Base-by-base conservation (phyloP, 2,113 vertebrate species). In the Notothenia coriiceps region DNA sequence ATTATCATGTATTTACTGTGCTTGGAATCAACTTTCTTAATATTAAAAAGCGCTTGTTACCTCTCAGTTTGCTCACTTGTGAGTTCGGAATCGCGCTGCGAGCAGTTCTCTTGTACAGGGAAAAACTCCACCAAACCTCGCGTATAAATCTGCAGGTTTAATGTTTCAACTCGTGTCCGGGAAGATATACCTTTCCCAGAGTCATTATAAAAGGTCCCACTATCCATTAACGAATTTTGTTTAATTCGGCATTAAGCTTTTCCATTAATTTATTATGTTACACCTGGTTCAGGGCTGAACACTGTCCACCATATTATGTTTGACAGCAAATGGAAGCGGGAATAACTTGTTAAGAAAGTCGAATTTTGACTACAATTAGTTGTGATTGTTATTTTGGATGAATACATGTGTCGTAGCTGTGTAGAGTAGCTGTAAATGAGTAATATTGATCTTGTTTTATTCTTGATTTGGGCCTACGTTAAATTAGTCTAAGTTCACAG, bases 121-220 rank as follows among this genome's bases (percentile, higher is more conserved):
- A 18, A 18, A 47, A n/a, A 1, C 10, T n/a, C 11, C n/a, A n/a
- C 87, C 49, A 6, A 74, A 77, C 61, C 49, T 2, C 73, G 8
- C 70, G 12, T 6, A 20, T 5, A 77, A 64, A 82, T 22, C 1
- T 7, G 2, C 0, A 2, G 2, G 7, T 73, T 86, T 73, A 61
- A 52, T 0, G 10, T 64, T 33, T 1, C 0, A 15, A 8, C 22
- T 25, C 9, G 29, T 22, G 2, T 52, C 1, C 13, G 0, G 3
- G 29, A 10, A 29, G 0, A 10, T 1, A 0, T 0, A 5, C 2
- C 6, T 1, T 1, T 3, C 2, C 2, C 1, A 5, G 10, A 46
- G 35, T 9, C 2, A 1, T 59, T 56, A 3, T 1, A 63, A 54
- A 17, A 43, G 1, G 0, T 17, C 0, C 0, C 7, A 10, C 0